These are phyloP conservation scores for Aldrovandia affinis DNA, from an alignment of 2,797 vertebrate species.

Conservation along the genomic window DNA sequence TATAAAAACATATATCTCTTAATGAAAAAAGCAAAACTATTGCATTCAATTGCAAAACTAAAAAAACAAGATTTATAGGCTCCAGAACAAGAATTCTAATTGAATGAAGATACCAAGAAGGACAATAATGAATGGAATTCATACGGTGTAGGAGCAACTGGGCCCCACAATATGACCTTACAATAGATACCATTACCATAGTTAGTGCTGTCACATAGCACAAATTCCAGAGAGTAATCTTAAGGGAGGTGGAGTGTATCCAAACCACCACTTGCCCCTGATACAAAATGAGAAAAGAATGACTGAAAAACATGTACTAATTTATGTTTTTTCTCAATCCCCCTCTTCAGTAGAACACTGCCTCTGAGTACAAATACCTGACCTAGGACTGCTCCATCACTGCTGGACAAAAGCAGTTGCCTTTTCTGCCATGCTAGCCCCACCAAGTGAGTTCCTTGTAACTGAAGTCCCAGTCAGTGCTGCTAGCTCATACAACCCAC, in stretches of 20 bases:
- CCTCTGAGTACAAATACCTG: background rate
- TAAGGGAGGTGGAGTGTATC: background rate
- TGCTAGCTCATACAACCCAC: background rate
- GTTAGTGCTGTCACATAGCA: background rate
- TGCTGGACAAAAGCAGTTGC: background rate
- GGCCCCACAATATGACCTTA: background rate
- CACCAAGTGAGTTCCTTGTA: background rate
- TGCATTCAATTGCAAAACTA: background rate
- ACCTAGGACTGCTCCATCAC: background rate
- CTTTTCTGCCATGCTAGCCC: background rate
- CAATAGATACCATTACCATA: background rate
- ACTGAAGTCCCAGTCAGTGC: background rate
- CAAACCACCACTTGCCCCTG: background rate
- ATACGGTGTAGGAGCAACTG: background rate
- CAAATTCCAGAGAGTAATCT: conserved; percentile 1
- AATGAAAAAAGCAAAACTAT: background rate
- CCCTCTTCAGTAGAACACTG: background rate
- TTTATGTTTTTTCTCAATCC: background rate
- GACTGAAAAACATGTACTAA: background rate
- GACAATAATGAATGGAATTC: background rate
- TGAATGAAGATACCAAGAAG: background rate
- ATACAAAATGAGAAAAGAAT: background rate
- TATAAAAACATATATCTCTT: background rate
- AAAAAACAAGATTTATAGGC: background rate
- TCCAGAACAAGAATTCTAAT: background rate